phyloP scores from a whole-genome alignment of 2,113 vertebrate genomes.

The Engystomops pustulosus region DNA sequence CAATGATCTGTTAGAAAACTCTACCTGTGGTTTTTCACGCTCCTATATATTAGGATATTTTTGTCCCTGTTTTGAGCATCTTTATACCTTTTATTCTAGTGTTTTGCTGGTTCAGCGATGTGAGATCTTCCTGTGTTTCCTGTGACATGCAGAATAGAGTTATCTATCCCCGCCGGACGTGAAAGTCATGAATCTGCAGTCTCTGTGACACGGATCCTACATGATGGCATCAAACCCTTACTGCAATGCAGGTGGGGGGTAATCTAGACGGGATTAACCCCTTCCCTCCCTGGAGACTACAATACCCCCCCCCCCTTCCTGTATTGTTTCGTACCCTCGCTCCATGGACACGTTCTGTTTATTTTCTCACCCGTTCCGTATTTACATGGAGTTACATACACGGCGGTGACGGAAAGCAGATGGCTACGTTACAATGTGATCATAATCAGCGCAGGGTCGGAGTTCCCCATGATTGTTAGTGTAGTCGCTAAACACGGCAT shows the following conservation, averaged over 20 bases:
- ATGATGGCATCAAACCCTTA: not conserved
- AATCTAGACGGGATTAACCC: not conserved
- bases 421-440: too few species aligned
- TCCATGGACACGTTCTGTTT: not conserved
- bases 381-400: not conserved
- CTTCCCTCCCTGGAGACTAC: not conserved
- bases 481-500: not conserved
- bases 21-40: too few species aligned
- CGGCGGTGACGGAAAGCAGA: not conserved
- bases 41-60: too few species aligned
- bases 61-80: too few species aligned
- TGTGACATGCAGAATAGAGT: too few species aligned
- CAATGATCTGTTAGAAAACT: too few species aligned
- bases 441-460: not conserved
- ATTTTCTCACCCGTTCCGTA: not conserved
- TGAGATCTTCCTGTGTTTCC: too few species aligned
- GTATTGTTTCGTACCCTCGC: not conserved
- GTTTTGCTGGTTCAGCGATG: too few species aligned
- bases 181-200: not conserved
- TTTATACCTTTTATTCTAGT: too few species aligned
- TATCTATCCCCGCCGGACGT: not conserved
- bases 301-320: not conserved
- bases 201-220: not conserved
- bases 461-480: not conserved
- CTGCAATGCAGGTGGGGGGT: conserved; percentile 31